A percentile compares a stretch with the other conserved stretches of the same genome.
Conservation (phyloP, 1,140 invertebrate genomes). For the Pseudachorutes palmiensis region DNA sequence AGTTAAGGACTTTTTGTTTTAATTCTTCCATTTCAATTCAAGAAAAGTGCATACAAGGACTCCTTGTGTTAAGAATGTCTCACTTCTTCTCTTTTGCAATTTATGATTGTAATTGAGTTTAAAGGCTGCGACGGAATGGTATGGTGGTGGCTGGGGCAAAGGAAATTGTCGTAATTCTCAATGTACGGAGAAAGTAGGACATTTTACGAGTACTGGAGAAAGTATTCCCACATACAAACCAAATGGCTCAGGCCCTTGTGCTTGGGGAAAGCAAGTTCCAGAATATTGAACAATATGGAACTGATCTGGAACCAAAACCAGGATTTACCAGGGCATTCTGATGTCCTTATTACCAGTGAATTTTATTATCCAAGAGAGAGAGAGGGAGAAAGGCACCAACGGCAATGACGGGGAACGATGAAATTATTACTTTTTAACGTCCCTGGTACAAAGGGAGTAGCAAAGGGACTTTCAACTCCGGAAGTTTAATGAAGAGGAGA, state of each 20-base stretch:
- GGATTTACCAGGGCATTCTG: neutral
- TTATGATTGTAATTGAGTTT: conserved; percentile 8
- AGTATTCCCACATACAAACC: neutral
- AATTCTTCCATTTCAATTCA: too few species aligned
- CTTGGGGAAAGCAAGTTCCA: neutral
- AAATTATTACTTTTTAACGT: neutral
- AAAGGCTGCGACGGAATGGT: too few species aligned
- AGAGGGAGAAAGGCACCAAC: neutral
- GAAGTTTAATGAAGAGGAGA: too few species aligned
- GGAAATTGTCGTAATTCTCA: neutral
- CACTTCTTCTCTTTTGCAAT: neutral
- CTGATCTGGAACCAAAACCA: conserved; percentile 2
- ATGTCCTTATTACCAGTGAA: neutral
- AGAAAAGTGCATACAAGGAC: too few species aligned
- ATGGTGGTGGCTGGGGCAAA: neutral
- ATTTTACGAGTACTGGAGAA: neutral
- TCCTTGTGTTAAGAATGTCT: neutral
- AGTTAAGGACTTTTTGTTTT: too few species aligned
- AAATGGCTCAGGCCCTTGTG: too few species aligned
- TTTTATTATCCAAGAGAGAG: neutral
- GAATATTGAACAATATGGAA: conserved; percentile 11
- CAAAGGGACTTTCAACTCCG: neutral
- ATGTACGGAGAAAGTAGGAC: neutral
- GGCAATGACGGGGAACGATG: neutral
- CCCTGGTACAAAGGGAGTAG: neutral